phyloP scores from a whole-genome alignment of 2,888 invertebrate species.

The Polydrusus pterygomalis region DNA sequence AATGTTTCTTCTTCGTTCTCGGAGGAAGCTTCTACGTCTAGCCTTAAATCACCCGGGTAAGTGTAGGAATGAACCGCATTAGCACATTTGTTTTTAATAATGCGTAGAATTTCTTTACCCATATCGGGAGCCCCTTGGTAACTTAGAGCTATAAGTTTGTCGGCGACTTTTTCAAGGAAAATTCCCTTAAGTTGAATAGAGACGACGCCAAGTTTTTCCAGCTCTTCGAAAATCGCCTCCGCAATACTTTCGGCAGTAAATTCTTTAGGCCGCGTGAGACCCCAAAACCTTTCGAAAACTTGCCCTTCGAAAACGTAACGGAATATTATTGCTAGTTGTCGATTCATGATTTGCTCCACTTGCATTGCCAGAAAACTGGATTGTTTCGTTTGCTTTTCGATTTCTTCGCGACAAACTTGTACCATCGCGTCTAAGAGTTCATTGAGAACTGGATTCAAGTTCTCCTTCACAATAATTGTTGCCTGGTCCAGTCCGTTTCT shows the following conservation, averaged over 20 bases:
- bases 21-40: no score
- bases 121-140: neutral
- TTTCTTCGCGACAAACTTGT: conserved; percentile 6
- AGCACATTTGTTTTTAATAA: no score
- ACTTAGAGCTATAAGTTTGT: conserved; percentile 23
- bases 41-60: no score
- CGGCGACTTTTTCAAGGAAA: neutral
- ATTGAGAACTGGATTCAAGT: neutral
- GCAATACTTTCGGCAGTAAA: conserved; percentile 24
- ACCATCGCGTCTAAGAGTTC: conserved; percentile 16
- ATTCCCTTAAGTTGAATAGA: no score
- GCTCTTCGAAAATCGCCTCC: conserved; percentile 2
- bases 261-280: neutral
- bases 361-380: conserved; percentile 11
- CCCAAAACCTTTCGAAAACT: conserved; percentile 26
- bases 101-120: no score
- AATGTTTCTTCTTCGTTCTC: no score
- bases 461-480: no score
- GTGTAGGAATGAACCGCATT: no score
- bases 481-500: no score
- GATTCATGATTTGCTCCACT: conserved; percentile 10
- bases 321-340: conserved; percentile 11
- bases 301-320: conserved; percentile 20
- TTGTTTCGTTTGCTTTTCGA: conserved; percentile 3
- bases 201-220: neutral